Base-by-base conservation (phyloP, 2,113 vertebrate species). In the Festucalex cinctus region DNA sequence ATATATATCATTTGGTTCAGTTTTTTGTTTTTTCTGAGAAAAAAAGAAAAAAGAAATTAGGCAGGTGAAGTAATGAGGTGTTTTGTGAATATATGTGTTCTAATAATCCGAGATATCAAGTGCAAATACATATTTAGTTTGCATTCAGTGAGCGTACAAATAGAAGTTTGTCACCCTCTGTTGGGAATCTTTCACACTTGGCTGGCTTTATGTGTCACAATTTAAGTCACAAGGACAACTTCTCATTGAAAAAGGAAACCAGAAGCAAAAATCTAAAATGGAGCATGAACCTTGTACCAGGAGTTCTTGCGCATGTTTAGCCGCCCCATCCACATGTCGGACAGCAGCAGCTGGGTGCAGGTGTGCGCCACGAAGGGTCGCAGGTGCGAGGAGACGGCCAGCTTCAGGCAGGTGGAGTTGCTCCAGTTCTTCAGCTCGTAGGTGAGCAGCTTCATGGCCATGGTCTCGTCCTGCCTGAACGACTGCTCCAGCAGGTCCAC, bases 301-400 rank as follows among this genome's bases (percentile, higher is more conserved):
- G 97, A 99, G 92, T 99, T 99, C 89, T 99, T 99, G 79, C 97
- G 94, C 97, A 99, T 99, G 90, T 99, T 99, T 63, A 99, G 90
- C 53, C 95, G 92, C 69, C 97, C 97, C 97, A 99, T 99, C 97
- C 97, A 99, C 97, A 99, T 98, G 88, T 99, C 97, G 0, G 96
- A 98, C 17, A 99, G 88, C 82, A 99, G 83, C 94, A 98, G 94
- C 84, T 99, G 97, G 2, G 97, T 99, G 85, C 97, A 98, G 24
- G 96, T 99, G 70, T 99, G 97, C 9, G 97, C 96, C 56, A 99
- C 95, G 70, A 98, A 99, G 0, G 94, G 94, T 58, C 97, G 93
- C 32, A 98, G 92, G 69, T 96, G 93, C 14, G 97, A 99, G 26
- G 96, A 97, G 39, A 99, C 97, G 0, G 97, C 97, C 86, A 99